Base-by-base conservation (phyloP, 1,140 invertebrate genomes). In the Sitophilus oryzae region DNA sequence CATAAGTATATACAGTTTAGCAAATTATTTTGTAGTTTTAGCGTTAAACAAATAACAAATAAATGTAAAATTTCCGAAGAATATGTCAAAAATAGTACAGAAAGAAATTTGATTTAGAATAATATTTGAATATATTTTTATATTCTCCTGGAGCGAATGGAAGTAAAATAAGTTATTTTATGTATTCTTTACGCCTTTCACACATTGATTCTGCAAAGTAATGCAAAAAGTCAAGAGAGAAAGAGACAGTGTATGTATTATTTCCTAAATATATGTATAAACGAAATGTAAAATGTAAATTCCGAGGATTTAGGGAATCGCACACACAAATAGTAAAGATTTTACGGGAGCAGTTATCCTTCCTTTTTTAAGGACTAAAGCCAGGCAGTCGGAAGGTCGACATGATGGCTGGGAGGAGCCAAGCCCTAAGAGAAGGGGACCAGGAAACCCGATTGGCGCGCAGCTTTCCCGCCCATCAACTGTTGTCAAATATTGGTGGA, bases 401-500 rank as follows among this genome's bases (percentile, higher is more conserved):
- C 68, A 71, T 68, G 63, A 71, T 71, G 67, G 69, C 67, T 63
- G 60, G 69, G 70, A 66, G 69, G 58, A 53, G 66, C 59, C 60
- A 61, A 50, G n/a, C 43, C 35, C 38, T 53, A 55, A 60, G 61
- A 65, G 65, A 70, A 68, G 65, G 62, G 58, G 51, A 60, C 43
- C 15, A 34, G 23, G 35, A 4, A 11, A 50, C 49, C 22, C 20
- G 45, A 71, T 72, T 71, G 68, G 69, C 53, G 36, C 51, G 8
- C 21, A 25, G 4, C 42, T 11, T 55, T 18, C 40, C 62, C 67
- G 61, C 69, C 69, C 58, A 60, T 59, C 41, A 56, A 63, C 61
- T 71, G 70, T 72, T 71, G 64, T 61, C 68, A 72, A 72, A 72
- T 71, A 72, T 72, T 72, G 68, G 69, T 66, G 57, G 63, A 71